Evolutionary conservation across 2,113 vertebrate genomes (phyloP).

Genomic region (Hippoglossus stenolepis): DNA sequence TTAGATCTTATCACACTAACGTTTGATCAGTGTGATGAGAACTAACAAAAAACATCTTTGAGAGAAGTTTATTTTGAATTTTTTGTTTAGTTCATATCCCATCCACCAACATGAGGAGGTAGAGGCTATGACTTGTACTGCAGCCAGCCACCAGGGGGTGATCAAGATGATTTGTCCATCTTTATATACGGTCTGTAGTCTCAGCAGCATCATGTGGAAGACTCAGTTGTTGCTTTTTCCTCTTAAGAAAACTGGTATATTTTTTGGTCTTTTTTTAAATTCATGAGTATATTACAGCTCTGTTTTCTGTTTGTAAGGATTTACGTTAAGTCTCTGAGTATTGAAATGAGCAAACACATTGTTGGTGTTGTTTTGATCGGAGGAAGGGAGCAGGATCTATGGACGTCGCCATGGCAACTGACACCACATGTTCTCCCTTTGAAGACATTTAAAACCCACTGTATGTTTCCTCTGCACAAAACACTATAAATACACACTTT

Average conservation of each 20-base stretch:
- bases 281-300: no score
- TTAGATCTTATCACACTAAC: no score
- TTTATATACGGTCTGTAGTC: no score
- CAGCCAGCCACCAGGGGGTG: no score
- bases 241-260: not conserved
- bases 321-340: not conserved
- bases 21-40: no score
- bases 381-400: conserved; percentile 34
- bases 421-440: conserved; percentile 17
- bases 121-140: no score
- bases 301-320: not conserved
- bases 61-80: no score
- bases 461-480: conserved; percentile 20
- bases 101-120: no score
- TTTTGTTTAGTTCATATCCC: no score
- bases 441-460: conserved; percentile 1
- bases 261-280: no score
- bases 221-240: not conserved
- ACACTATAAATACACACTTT: not conserved
- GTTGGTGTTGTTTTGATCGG: not conserved
- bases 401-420: conserved; percentile 57
- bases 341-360: not conserved
- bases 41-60: no score
- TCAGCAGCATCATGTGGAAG: not conserved
- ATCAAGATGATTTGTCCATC: no score